Evolutionary conservation across 64 coral and sea anemone genomes (phyloP), one percentile per base, ranked within the genome.

Genomic region (Porites lutea): DNA sequence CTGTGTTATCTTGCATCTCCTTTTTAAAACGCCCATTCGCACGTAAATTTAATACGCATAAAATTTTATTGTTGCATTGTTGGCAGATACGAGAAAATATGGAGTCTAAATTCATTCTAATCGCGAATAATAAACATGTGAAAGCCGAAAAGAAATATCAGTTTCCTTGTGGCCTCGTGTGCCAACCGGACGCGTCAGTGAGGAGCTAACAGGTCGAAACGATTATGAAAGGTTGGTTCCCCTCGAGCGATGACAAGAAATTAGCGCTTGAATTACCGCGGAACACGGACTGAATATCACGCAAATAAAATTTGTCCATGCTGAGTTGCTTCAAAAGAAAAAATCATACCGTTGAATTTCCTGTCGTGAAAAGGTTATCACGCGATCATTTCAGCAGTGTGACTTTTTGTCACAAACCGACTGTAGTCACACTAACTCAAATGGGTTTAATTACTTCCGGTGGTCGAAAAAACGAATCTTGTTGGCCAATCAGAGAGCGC

Each of bases 221-320:
- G 54, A 52, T 76, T 51, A 51, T 52, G 9, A 76, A 69, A 18
- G 9, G 51, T 9, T 68, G 13, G 19, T 67, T 69, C 15, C 81
- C 59, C 62, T 52, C 13, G 0, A 48, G 81, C 13, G 18, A 48
- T 52, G 20, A 67, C 22, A 50, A 84, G 43, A 14, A 46, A 69
- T 37, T 15, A 49, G 4, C 3, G 53, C 69, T 52, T 7, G 18
- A 68, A 4, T 16, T 48, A 60, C 8, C 11, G 19, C 9, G 45
- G 27, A 52, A 18, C 81, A 84, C 62, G 81, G 53, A 12, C 46
- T 48, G 20, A 68, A 10, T 52, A 69, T 68, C 46, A 84, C 81
- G 63, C 45, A 16, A 49, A 49, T 15, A 7, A 9, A 18, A 21
- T 51, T 52, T 14, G 2, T 19, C 14, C 6, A 8, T 10, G 19